Base-by-base conservation (phyloP, 2,888 invertebrate species). In the Synergus gifuensis region DNA sequence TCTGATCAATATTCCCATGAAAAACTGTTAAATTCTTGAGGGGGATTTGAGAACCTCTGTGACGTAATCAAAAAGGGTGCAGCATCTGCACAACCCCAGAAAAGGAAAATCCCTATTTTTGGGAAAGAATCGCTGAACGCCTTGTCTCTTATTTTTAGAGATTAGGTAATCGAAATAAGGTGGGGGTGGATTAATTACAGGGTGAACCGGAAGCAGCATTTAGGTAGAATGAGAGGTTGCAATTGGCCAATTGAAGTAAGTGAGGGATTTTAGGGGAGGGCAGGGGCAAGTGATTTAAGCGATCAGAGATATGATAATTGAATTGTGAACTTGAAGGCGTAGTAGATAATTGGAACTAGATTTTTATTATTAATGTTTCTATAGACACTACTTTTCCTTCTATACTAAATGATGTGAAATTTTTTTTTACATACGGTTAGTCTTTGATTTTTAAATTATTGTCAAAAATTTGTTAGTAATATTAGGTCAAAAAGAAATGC, bases 231-330 rank as follows among this genome's bases (percentile, higher is more conserved):
- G 16, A 40, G 40, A n/a, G 67, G 8, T 18, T 67, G 7, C 67
- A 42, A 67, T 42, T 67, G n/a, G 12, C n/a, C 67, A n/a, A 67
- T 67, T 67, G 16, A 40, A 67, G 67, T 36, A 67, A 12, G 36
- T 36, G 22, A 36, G 66, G 11, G 36, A 40, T 12, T n/a, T 40
- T 0, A n/a, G 22, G 40, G 4, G 5, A 18, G 4, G 5, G 18
- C 14, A 54, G 22, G n/a, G 16, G 8, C 8, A n/a, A 54, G 54
- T 54, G n/a, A 54, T 54, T 54, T n/a, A 54, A n/a, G 9, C 9
- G 54, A 54, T 54, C 54, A n/a, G n/a, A 54, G n/a, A 54, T 54
- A 54, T 54, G n/a, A 54, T 54, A 54, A 54, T 54, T 54, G n/a
- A 54, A 54, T 54, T 54, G n/a, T 2, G 22, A 54, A n/a, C 54